phyloP scores from a whole-genome alignment of 2,113 vertebrate genomes.

The Brachirus orientalis region DNA sequence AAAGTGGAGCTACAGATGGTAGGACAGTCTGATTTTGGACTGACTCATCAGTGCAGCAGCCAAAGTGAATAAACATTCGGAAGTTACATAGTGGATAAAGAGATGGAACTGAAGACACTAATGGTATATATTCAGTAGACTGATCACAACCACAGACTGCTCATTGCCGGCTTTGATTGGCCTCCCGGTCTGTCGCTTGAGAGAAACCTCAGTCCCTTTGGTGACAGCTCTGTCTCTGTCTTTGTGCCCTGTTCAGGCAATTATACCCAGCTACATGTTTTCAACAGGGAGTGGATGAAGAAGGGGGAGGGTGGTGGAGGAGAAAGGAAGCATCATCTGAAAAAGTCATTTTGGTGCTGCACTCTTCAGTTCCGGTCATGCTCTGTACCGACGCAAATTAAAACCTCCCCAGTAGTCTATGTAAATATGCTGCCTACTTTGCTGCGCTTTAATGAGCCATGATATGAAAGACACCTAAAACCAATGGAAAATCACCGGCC shows the following conservation, averaged over 20 bases:
- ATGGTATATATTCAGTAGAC: slow-evolving; percentile 66
- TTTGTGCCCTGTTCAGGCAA: slow-evolving; percentile 81
- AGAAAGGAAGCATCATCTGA: slow-evolving; percentile 64
- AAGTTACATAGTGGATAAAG: slow-evolving; percentile 54
- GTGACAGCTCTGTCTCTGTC: slow-evolving; percentile 73
- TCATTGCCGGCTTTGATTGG: slow-evolving; percentile 67
- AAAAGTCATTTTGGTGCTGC: slow-evolving; percentile 82
- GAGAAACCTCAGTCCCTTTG: slow-evolving; percentile 60
- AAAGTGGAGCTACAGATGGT: slow-evolving; percentile 71
- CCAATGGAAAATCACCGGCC: slow-evolving; percentile 82
- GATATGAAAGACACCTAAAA: slow-evolving; percentile 85
- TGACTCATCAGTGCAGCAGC: slow-evolving; percentile 40
- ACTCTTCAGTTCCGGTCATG: slow-evolving; percentile 86
- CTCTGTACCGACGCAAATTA: slow-evolving; percentile 84
- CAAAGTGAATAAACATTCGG: slow-evolving; percentile 50
- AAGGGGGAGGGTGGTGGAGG: slow-evolving; percentile 10
- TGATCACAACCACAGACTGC: slow-evolving; percentile 58
- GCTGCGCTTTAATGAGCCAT: slow-evolving; percentile 88
- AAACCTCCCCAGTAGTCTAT: slow-evolving; percentile 82
- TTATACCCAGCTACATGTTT: slow-evolving; percentile 80
- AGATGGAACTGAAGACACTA: slow-evolving; percentile 47
- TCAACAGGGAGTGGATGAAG: slow-evolving; percentile 61
- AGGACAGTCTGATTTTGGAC: slow-evolving; percentile 63
- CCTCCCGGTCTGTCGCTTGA: slow-evolving; percentile 55
- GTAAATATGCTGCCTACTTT: slow-evolving; percentile 80